These are phyloP conservation scores for Ovis canadensis DNA, from an alignment of 2,113 vertebrate genomes.

Conservation along the genomic window DNA sequence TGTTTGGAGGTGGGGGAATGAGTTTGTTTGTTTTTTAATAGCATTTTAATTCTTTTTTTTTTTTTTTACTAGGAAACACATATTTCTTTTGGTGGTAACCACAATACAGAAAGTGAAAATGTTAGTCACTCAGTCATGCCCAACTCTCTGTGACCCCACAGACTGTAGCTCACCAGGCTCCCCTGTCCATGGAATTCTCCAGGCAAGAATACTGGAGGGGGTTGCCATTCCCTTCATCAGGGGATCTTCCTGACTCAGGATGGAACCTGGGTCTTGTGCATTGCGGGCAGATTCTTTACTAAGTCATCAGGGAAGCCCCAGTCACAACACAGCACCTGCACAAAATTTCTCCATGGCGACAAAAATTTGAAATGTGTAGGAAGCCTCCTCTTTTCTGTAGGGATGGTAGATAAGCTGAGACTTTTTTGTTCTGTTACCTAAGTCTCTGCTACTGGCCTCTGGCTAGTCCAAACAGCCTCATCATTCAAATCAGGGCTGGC, in stretches of 20 bases:
- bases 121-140: background rate
- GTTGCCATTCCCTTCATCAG: background rate
- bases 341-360: background rate
- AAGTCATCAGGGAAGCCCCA: background rate
- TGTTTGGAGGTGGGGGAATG: background rate
- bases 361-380: background rate
- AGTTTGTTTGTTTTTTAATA: background rate
- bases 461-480: constrained; percentile 22
- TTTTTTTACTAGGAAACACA: background rate
- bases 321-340: background rate
- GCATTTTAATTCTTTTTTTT: background rate
- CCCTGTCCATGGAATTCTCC: background rate
- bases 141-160: background rate
- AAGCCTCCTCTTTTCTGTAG: background rate
- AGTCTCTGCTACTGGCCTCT: constrained; percentile 1
- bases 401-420: constrained; percentile 9
- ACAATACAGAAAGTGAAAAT: background rate
- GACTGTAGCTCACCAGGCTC: background rate
- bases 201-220: background rate
- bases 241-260: background rate
- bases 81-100: background rate
- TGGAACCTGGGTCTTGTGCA: background rate
- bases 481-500: constrained; percentile 29
- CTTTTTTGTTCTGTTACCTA: constrained; percentile 28
- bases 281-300: background rate